A percentile compares a stretch with the other conserved stretches of the same genome.
Conservation (phyloP, 64 coral and sea anemone species). For the Montipora cactus region DNA sequence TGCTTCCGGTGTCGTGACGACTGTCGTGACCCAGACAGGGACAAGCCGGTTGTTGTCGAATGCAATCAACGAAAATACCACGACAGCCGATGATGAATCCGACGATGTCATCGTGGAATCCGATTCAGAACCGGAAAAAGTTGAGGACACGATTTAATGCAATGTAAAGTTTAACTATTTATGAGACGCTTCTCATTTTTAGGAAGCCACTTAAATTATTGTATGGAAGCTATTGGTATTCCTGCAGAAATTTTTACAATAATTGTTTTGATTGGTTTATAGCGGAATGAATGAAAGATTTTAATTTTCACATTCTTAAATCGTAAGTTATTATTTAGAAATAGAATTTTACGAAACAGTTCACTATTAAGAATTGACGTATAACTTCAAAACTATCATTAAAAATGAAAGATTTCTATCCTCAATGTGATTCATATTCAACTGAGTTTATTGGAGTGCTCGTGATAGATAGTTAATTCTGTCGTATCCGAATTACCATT, state of each 20-base stretch:
- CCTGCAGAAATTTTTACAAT: not conserved
- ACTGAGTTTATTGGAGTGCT: too few species aligned
- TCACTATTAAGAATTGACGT: not conserved
- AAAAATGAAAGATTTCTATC: not conserved
- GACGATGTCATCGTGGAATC: constrained; percentile 83
- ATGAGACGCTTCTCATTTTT: not conserved
- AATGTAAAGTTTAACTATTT: not conserved
- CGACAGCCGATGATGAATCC: not conserved
- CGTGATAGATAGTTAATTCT: too few species aligned
- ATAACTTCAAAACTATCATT: not conserved
- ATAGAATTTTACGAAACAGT: not conserved
- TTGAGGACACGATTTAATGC: not conserved
- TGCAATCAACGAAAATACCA: not conserved
- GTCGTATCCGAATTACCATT: too few species aligned
- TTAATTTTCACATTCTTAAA: constrained; percentile 1
- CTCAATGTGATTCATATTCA: not conserved
- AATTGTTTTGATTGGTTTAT: not conserved
- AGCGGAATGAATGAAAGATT: not conserved
- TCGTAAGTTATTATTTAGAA: not conserved
- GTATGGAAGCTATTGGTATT: not conserved
- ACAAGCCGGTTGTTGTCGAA: not conserved
- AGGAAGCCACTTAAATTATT: not conserved
- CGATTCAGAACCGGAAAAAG: constrained; percentile 53
- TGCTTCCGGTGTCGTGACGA: not conserved
- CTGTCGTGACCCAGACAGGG: not conserved